Base-by-base conservation (phyloP, 2,113 vertebrate genomes). In the Nansenia antarctica region DNA sequence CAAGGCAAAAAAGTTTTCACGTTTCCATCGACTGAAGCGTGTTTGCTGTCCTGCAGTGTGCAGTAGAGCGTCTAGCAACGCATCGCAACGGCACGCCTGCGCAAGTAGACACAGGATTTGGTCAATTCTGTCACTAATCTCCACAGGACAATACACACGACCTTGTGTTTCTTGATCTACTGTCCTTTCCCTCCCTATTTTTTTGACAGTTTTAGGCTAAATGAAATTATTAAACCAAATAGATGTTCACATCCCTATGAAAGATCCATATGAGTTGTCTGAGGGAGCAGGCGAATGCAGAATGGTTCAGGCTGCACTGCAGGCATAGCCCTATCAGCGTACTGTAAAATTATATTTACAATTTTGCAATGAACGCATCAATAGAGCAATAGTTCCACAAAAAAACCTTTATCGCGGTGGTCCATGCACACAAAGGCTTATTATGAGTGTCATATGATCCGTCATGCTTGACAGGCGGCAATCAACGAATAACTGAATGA, bases 81-180 rank as follows among this genome's bases (percentile, higher is more conserved):
- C 85, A 88, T 87, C 82, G 0, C 60, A 60, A 82, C 73, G 72
- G 73, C 6, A 67, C 72, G 77, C 77, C 31, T 86, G 85, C 81
- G 85, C 80, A 80, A 15, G 29, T 32, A 60, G 18, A 30, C 55
- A n/a, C 15, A 31, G 15, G 29, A 14, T 55, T 27, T 55, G 53
- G 22, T 22, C 26, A 27, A 60, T 49, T n/a, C n/a, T 35, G 18
- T n/a, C 58, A 32, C 20, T 31, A 22, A 60, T n/a, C n/a, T n/a
- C n/a, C 45, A 49, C 11, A 22, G 1, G 0, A 2, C 7, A 14
- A 8, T 22, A 49, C 45, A n/a, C n/a, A 22, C 9, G n/a, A 5
- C n/a, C 20, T 49, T 49, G 6, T 49, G 18, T 49, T 49, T 9
- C 20, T 22, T 49, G 4, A 0, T 22, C 45, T 6, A 49, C 45